Base-by-base conservation (phyloP, 1,140 invertebrate genomes). In the Eupristina koningsbergeri region DNA sequence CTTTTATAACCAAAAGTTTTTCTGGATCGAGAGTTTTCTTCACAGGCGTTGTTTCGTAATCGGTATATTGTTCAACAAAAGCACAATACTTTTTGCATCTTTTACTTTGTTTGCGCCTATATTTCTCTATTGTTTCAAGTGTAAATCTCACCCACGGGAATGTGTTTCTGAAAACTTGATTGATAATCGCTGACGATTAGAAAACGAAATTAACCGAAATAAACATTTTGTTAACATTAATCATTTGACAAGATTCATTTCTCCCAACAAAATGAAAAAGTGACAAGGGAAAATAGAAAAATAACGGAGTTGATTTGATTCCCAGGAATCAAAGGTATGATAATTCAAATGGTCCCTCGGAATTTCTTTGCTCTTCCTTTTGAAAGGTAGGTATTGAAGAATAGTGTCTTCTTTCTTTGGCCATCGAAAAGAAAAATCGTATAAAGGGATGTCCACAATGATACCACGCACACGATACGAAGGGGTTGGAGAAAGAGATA, bases 1-100 rank as follows among this genome's bases (percentile, higher is more conserved):
- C 41, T 83, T 83, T 83, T 67, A 77, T 69, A 67, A 75, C 34
- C 63, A 53, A 81, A 83, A 83, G 31, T 83, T 83, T 83, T 45
- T 41, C 29, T 64, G 0, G 61, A n/a, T 31, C 17, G n/a, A 63
- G 36, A 74, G 47, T 74, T 63, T 36, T n/a, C 29, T 39, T 39
- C 64, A 17, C 50, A 45, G 39, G 39, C 41, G 15, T 29, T 36
- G 22, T 34, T 71, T 79, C 41, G 77, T 61, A 75, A 75, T 80
- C 67, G 79, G 39, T 69, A 39, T 80, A 80, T 67, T 47, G 29
- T 45, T 73, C 69, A 5, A 47, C 34, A 11, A n/a, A 73, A 71
- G 41, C 11, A 67, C 15, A n/a, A 67, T 31, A 6, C 63, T 69
- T 34, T 34, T 58, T 41, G 75, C 53, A 41, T 64, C 26, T 41